Conservation (phyloP, 2,888 invertebrate species). For the Elmis aenea region DNA sequence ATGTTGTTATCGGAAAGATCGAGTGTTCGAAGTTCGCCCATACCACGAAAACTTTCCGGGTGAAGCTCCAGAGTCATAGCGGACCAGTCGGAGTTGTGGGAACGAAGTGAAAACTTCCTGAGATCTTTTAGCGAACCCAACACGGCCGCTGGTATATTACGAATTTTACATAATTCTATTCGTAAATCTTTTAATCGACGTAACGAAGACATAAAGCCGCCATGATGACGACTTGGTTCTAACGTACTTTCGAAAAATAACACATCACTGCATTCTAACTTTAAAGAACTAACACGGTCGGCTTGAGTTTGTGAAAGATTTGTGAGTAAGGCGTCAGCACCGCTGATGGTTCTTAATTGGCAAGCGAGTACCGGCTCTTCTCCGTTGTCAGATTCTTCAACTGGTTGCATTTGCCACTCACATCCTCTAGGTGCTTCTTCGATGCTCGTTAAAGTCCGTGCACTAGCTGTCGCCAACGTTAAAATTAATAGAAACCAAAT, state of each 20-base stretch:
- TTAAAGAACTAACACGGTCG: constrained; percentile 63
- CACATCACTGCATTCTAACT: constrained; percentile 69
- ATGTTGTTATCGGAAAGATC: constrained; percentile 74
- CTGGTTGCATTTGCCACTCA: constrained; percentile 61
- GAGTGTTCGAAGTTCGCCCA: constrained; percentile 61
- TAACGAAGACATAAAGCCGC: constrained; percentile 56
- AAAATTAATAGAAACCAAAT: constrained; percentile 11
- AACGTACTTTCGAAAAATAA: constrained; percentile 69
- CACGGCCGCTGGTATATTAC: constrained; percentile 66
- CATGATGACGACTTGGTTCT: constrained; percentile 47
- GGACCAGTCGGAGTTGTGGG: constrained; percentile 76
- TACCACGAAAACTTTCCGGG: constrained; percentile 64
- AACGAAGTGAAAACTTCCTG: constrained; percentile 61
- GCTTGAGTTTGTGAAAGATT: constrained; percentile 65
- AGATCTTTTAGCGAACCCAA: constrained; percentile 64
- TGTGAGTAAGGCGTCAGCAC: constrained; percentile 62
- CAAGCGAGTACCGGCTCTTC: constrained; percentile 59
- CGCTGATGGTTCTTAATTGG: constrained; percentile 66
- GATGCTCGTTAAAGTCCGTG: constrained; percentile 43
- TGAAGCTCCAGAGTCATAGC: constrained; percentile 72
- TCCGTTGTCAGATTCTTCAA: constrained; percentile 52
- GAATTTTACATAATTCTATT: constrained; percentile 73
- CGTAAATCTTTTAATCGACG: constrained; percentile 62
- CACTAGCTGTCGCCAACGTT: constrained; percentile 25
- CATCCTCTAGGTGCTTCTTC: constrained; percentile 67